Conservation (phyloP, 2,888 invertebrate genomes). For the Urechis unicinctus region DNA sequence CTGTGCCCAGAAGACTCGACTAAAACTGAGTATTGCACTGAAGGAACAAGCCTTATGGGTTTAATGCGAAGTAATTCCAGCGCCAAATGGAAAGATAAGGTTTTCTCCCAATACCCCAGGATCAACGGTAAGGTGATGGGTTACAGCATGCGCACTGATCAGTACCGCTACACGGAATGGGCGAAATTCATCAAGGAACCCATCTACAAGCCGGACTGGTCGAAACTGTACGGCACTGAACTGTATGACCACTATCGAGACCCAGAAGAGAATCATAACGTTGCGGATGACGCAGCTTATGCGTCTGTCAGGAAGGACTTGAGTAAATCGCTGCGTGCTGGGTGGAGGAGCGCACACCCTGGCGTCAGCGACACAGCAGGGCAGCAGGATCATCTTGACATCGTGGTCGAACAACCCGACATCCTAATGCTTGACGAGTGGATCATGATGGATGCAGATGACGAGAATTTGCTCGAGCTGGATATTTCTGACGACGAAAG, state of each 20-base stretch:
- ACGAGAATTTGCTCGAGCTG: too few species aligned
- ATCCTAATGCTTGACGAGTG: too few species aligned
- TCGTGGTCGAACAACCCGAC: too few species aligned
- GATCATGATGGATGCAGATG: too few species aligned
- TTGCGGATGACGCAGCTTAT: too few species aligned
- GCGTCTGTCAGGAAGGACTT: too few species aligned
- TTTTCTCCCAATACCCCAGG: neutral
- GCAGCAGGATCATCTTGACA: too few species aligned
- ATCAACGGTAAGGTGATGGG: neutral
- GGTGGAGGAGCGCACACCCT: too few species aligned
- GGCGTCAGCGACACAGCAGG: too few species aligned
- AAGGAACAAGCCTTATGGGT: neutral
- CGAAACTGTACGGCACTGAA: neutral
- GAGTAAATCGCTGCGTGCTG: too few species aligned
- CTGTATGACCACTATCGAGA: neutral
- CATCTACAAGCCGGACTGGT: neutral
- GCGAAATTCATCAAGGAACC: neutral
- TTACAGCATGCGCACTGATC: neutral
- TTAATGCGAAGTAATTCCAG: neutral
- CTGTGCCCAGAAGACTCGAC: constrained; percentile 10
- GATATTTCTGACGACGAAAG: too few species aligned
- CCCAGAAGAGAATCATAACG: neutral
- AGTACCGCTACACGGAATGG: neutral
- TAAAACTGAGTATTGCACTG: neutral
- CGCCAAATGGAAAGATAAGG: neutral